Base-by-base conservation (phyloP, 30 jellyfish, hydroid and myxozoan genomes). In the Aurelia sp. region DNA sequence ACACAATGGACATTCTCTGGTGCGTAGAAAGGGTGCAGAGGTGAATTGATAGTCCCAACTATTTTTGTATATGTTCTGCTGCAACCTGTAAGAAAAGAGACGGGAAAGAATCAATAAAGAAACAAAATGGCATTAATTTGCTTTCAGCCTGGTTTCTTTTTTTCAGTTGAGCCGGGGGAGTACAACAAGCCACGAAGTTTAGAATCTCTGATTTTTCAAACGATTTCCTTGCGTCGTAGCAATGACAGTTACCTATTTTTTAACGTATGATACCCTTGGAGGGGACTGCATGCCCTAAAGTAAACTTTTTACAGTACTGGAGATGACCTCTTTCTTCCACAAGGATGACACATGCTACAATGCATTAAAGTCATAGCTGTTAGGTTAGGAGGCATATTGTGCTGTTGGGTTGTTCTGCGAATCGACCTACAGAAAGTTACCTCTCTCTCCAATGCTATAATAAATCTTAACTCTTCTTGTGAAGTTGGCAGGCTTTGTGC, bases 381-480 rank as follows among this genome's bases (percentile, higher is more conserved):
- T 0, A 27, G 33, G 33, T 27, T 27, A 53, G n/a, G 2, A 53
- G 65, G n/a, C 65, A 53, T 53, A 53, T 18, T 53, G n/a, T 53
- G 65, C 0, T 18, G 1, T 18, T 53, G 16, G 1, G 65, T 1
- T 2, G 16, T 53, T 53, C 65, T 53, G 16, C 19, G 65, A 53
- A 18, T 53, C n/a, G 65, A 53, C 65, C 33, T 16, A 4, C 0
- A 58, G 67, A 5, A 17, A 16, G 2, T 27, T 27, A 58, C 79
- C 79, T 31, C 12, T 23, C 6, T 23, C 65, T 33, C 79, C 79
- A 1, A 69, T 69, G 79, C 59, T 17, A 55, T 69, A 69, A 33
- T 27, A 69, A 23, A 69, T 33, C 53, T 69, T 18, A 55, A 69
- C 37, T 8, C n/a, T 20, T 16, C 23, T 27, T 4, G 16, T 16